These are phyloP conservation scores for Hydropotes inermis DNA, from an alignment of 2,113 vertebrate species.

Conservation along the genomic window DNA sequence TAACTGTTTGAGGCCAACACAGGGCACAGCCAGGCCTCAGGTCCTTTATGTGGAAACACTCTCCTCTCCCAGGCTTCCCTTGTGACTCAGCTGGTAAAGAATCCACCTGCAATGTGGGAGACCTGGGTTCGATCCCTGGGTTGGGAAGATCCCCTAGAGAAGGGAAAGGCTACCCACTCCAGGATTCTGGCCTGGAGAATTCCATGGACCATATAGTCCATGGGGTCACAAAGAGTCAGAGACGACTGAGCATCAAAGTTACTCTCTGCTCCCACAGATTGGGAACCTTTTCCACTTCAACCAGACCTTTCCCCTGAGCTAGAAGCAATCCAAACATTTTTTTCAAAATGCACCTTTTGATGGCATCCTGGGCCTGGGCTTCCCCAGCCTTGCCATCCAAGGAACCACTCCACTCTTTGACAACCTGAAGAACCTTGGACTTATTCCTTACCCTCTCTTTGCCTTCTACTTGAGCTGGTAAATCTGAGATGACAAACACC, in stretches of 20 bases:
- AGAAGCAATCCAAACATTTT: neutral
- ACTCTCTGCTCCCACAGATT: constrained; percentile 46
- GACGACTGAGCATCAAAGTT: neutral
- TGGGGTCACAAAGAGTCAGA: neutral
- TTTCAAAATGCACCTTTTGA: constrained; percentile 66
- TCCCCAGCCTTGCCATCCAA: constrained; percentile 45
- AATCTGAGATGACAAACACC: neutral
- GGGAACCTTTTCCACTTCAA: fast-evolving
- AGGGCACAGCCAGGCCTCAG: neutral
- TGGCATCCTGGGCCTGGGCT: constrained; percentile 81
- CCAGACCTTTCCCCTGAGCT: constrained; percentile 78
- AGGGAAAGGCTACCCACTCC: neutral
- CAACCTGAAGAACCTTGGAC: constrained; percentile 74
- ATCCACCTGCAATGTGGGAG: fast-evolving
- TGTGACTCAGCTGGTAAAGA: neutral
- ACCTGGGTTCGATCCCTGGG: neutral
- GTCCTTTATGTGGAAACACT: neutral
- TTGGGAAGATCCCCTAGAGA: neutral
- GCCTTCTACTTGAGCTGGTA: neutral
- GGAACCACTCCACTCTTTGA: constrained; percentile 77
- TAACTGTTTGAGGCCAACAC: too few relatives aligned
- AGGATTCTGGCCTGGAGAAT: neutral
- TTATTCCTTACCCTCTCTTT: constrained; percentile 72
- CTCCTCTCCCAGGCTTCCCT: neutral
- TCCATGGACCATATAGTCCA: neutral